Conservation (phyloP, 2,797 vertebrate genomes). For the Sparidentex hasta region DNA sequence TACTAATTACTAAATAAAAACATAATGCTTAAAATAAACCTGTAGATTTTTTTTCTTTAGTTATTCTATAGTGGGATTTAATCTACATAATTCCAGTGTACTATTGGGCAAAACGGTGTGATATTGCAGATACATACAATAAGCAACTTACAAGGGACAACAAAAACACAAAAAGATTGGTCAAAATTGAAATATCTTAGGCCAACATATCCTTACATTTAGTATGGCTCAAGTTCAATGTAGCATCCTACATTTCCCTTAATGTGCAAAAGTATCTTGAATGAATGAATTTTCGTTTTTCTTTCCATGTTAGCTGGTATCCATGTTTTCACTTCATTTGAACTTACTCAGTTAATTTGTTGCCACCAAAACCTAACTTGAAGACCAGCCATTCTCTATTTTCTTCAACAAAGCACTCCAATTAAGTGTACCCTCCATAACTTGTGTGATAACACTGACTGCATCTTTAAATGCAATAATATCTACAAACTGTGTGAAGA, state of each 20-base stretch:
- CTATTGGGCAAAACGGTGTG: conserved; percentile 2
- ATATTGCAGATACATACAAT: background rate
- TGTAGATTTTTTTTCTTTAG: background rate
- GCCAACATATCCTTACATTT: background rate
- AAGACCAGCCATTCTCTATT: conserved; percentile 37
- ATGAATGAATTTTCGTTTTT: conserved; percentile 1
- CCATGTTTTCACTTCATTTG: background rate
- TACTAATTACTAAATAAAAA: background rate
- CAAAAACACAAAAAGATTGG: background rate
- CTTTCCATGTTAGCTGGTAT: conserved; percentile 7
- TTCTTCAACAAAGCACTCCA: conserved; percentile 5
- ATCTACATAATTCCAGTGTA: conserved; percentile 19
- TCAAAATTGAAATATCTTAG: conserved; percentile 14
- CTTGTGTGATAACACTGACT: conserved; percentile 23
- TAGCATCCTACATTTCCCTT: conserved; percentile 15
- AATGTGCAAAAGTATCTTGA: conserved; percentile 10
- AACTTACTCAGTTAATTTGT: conserved; percentile 16
- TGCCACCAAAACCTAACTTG: conserved; percentile 4
- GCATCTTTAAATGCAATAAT: conserved; percentile 47
- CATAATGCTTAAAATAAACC: conserved; percentile 14
- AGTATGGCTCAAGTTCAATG: background rate
- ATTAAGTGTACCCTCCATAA: conserved; percentile 6
- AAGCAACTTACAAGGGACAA: background rate
- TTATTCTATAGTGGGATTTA: conserved; percentile 12
- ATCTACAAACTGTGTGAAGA: conserved; percentile 21